Conservation (phyloP, 2,113 vertebrate species). For the Calidris pugnax region DNA sequence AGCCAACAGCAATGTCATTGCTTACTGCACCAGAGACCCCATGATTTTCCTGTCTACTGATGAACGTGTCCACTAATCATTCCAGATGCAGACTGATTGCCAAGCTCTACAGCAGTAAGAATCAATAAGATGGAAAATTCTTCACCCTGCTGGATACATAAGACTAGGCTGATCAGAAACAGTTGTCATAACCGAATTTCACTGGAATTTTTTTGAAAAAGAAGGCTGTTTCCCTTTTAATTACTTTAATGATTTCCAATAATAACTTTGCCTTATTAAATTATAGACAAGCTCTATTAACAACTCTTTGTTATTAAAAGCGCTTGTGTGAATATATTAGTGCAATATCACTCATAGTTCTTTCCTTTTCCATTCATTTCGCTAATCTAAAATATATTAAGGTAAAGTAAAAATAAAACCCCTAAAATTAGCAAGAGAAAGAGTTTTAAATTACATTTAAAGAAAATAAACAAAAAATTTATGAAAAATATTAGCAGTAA, state of each 20-base stretch:
- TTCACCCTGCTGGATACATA: background rate
- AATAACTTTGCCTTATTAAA: background rate
- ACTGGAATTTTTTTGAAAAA: background rate
- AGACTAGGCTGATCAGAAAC: background rate
- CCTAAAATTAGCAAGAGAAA: background rate
- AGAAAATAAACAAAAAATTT: background rate
- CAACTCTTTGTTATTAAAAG: background rate
- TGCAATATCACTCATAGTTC: background rate
- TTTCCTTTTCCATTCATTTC: background rate
- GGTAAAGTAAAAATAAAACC: background rate
- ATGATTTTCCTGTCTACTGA: background rate
- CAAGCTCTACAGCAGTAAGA: background rate
- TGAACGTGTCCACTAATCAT: background rate
- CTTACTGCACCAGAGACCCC: background rate
- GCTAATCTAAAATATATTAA: background rate
- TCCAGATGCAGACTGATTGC: background rate
- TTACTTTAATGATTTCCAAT: background rate
- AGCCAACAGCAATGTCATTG: background rate
- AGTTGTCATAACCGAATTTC: background rate
- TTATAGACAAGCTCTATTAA: background rate
- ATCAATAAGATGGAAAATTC: background rate
- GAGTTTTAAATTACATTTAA: background rate
- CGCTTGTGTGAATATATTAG: background rate
- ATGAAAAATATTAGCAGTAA: background rate
- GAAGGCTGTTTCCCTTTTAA: background rate